These are phyloP conservation scores for Takifugu bimaculatus DNA, from an alignment of 2,113 vertebrate genomes.

Conservation along the genomic window DNA sequence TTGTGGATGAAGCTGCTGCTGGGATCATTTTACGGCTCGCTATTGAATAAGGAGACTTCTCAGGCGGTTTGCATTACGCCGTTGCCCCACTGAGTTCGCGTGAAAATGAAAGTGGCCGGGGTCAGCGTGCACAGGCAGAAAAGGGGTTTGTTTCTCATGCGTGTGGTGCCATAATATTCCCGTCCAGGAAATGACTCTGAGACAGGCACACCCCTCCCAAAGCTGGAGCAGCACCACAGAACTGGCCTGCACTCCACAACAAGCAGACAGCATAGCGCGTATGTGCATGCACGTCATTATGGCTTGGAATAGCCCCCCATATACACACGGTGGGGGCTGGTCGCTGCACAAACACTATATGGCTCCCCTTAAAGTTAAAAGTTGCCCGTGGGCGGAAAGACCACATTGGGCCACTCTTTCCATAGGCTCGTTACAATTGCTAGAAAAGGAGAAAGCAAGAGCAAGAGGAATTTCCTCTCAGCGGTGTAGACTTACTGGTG, in stretches of 20 bases:
- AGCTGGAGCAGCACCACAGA: slow-evolving; percentile 65
- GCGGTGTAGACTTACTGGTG: slow-evolving; percentile 4
- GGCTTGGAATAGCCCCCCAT: neutral
- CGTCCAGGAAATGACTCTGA: slow-evolving; percentile 68
- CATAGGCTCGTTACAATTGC: too few relatives aligned
- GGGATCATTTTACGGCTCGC: slow-evolving; percentile 50
- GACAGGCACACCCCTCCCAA: slow-evolving; percentile 65
- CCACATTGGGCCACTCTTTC: slow-evolving; percentile 8
- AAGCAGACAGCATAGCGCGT: slow-evolving; percentile 24
- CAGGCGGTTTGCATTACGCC: slow-evolving; percentile 47
- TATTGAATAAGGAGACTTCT: slow-evolving; percentile 55
- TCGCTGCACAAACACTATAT: neutral
- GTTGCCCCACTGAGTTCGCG: slow-evolving; percentile 47
- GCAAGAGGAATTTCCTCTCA: slow-evolving; percentile 21
- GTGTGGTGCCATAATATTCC: slow-evolving; percentile 64
- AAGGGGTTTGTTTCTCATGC: slow-evolving; percentile 62
- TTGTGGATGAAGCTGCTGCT: slow-evolving; percentile 57
- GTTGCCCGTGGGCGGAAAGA: slow-evolving; percentile 16
- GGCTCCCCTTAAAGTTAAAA: neutral
- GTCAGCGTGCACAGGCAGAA: slow-evolving; percentile 45
- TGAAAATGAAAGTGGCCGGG: slow-evolving; percentile 43
- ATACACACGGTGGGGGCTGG: neutral
- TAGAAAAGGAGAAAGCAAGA: neutral
- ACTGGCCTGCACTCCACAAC: slow-evolving; percentile 59
- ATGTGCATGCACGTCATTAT: slow-evolving; percentile 7